phyloP scores from a whole-genome alignment of 2,113 vertebrate genomes.

The Sinocyclocheilus grahami region DNA sequence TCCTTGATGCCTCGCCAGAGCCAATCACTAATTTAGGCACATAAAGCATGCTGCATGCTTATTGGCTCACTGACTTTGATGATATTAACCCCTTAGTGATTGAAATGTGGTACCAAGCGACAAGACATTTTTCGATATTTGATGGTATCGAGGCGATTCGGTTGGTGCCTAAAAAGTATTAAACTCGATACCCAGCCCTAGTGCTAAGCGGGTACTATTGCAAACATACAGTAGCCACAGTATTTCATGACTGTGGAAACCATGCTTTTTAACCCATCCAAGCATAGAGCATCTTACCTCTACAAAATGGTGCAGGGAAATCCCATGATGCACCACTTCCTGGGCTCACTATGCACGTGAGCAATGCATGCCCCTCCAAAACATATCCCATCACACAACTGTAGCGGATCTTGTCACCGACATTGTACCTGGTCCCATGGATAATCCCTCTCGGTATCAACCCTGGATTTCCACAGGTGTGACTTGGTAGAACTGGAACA shows the following conservation, averaged over 20 bases:
- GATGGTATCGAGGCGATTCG: too few species aligned
- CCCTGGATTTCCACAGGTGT: slow-evolving; percentile 95
- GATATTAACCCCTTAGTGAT: too few species aligned
- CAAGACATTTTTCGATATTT: too few species aligned
- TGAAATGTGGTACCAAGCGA: too few species aligned
- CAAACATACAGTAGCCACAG: not conserved
- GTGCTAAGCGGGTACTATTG: too few species aligned
- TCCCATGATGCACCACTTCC: slow-evolving; percentile 97
- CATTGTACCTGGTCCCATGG: slow-evolving; percentile 93
- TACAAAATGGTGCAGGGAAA: slow-evolving; percentile 95
- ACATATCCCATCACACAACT: slow-evolving; percentile 90
- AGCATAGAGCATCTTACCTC: slow-evolving; percentile 77
- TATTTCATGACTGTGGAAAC: not conserved
- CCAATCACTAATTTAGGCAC: too few species aligned
- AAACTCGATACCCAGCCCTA: too few species aligned
- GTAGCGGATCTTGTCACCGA: slow-evolving; percentile 97
- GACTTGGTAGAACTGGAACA: slow-evolving; percentile 89
- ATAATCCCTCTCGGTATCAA: slow-evolving; percentile 91
- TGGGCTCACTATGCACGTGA: slow-evolving; percentile 94
- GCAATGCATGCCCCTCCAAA: slow-evolving; percentile 88
- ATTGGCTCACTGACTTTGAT: too few species aligned
- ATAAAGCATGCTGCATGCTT: too few species aligned
- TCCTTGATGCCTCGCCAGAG: too few species aligned
- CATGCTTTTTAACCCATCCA: not conserved
- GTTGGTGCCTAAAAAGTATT: too few species aligned